Base-by-base conservation (phyloP, 53 echinoderm and acorn worm species). In the Patiria pectinifera region DNA sequence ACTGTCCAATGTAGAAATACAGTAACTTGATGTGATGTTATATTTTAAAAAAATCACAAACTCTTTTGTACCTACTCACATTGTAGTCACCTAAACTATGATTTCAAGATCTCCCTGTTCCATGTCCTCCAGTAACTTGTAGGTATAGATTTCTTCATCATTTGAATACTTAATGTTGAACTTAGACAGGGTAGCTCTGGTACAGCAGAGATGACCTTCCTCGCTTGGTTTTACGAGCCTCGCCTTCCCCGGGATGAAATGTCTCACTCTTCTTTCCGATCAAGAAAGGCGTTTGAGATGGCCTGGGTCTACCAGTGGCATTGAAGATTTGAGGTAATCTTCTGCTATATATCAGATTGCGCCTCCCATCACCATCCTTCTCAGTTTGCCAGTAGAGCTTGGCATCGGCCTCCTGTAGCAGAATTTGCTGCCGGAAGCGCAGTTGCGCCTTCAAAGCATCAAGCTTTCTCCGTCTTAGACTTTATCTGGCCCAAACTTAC, bases 381-480 rank as follows among this genome's bases (percentile, higher is more conserved):
- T 44, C 12, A 53, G 53, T 82, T 61, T 62, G 86, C 86, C 86
- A 18, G 82, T 86, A 86, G 14, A 86, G 86, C 26, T 35, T 69
- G 14, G 69, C 78, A 80, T 88, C 88, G 3, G 93, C 93, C 82
- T 93, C 88, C 62, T 91, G 91, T 45, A 16, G 58, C 43, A 93
- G 87, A 72, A 93, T 87, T 48, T 93, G 82, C 76, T 88, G 87
- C 35, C 83, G 70, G 75, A 93, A 93, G 35, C 93, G 45, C 49
- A 93, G 83, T 23, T 93, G 93, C 48, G 93, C 93, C 24, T 93
- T 93, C 23, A 93, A 71, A 6, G 87, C 92, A 82, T 93, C 88
- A 11, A 88, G 8, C 82, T 87, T n/a, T 79, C 87, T 91, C 91
- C 23, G 91, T 82, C 71, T 91, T 91, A n/a, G 83, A 47, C 83